phyloP scores from a whole-genome alignment of 2,888 invertebrate genomes.

The Apamea anceps region DNA sequence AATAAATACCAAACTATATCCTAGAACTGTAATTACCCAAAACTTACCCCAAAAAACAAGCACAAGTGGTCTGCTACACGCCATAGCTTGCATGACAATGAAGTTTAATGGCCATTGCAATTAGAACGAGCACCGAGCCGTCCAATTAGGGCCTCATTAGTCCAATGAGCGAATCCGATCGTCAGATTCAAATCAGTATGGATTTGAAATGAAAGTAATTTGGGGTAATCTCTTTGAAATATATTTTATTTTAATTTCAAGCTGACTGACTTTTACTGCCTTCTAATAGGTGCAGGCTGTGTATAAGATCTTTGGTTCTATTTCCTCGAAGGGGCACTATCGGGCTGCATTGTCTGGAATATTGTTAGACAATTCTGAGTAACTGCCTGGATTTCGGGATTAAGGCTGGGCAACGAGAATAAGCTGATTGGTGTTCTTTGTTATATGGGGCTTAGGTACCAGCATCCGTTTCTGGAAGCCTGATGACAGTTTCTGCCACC shows the following conservation, averaged over 20 bases:
- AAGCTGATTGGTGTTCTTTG: not conserved
- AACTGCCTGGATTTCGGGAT: constrained; percentile 3
- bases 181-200: constrained; percentile 55
- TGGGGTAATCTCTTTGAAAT: constrained; percentile 33
- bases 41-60: constrained; percentile 36
- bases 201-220: constrained; percentile 50
- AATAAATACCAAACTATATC: constrained; percentile 5
- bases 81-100: constrained; percentile 63
- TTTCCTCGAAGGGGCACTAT: not conserved
- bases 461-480: not conserved
- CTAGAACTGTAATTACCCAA: constrained; percentile 30
- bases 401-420: not conserved
- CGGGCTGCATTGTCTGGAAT: not conserved
- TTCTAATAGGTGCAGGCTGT: not conserved
- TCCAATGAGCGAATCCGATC: constrained; percentile 53
- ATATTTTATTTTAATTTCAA: constrained; percentile 14
- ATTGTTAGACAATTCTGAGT: constrained; percentile 4
- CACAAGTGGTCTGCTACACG: constrained; percentile 30
- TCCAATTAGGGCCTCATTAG: constrained; percentile 65
- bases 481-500: not conserved
- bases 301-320: not conserved
- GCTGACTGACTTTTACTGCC: not conserved
- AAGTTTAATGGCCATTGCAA: constrained; percentile 62
- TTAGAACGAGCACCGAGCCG: constrained; percentile 60
- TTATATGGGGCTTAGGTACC: not conserved